phyloP scores from a whole-genome alignment of 2,888 invertebrate species.

The Carpatolechia fugitivella region DNA sequence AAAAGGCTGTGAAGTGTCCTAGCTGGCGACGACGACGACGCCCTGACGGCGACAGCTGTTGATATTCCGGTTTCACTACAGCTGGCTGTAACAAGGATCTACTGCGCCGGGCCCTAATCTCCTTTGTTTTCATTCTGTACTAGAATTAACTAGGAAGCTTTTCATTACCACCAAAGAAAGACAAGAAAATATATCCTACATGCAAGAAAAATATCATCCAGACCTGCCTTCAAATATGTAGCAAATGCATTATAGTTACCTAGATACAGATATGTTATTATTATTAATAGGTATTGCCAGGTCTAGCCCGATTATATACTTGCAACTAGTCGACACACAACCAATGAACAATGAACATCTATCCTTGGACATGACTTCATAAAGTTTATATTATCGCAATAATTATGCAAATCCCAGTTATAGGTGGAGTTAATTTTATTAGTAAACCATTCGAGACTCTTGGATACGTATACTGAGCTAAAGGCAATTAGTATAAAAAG shows the following conservation, averaged over 20 bases:
- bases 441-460: neutral
- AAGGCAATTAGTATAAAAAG: neutral
- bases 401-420: neutral
- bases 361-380: neutral
- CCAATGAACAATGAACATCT: neutral
- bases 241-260: too few relatives aligned
- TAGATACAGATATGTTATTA: too few relatives aligned
- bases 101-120: conserved; percentile 21
- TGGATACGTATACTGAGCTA: too few relatives aligned
- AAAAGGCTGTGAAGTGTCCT: conserved; percentile 12
- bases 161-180: too few relatives aligned
- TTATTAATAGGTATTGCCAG: too few relatives aligned
- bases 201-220: too few relatives aligned
- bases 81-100: conserved; percentile 40
- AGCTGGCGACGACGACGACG: neutral
- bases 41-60: conserved; percentile 32
- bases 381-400: neutral
- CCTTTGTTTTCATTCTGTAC: neutral
- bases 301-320: too few relatives aligned
- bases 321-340: too few relatives aligned
- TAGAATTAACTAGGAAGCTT: too few relatives aligned
- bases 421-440: neutral
- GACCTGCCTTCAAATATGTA: too few relatives aligned
- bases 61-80: conserved; percentile 41
- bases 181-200: too few relatives aligned